These are phyloP conservation scores for Diaphora mendica DNA, from an alignment of 2,888 invertebrate species.

Conservation along the genomic window DNA sequence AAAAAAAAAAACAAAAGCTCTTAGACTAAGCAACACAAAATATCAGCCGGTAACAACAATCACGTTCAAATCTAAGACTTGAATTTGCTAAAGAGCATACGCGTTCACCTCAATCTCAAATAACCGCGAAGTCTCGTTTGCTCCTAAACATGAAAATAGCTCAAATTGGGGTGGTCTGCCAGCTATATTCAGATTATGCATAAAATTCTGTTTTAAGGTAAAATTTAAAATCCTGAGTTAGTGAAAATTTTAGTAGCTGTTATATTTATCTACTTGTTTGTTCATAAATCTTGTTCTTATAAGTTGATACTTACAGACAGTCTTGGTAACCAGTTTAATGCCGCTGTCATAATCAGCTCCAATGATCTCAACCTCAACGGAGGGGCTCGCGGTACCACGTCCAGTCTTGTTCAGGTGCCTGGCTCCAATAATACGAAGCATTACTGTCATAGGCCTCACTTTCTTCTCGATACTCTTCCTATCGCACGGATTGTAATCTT, in stretches of 20 bases:
- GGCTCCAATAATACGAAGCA: slow-evolving; percentile 94
- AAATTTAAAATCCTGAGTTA: not conserved
- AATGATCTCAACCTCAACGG: slow-evolving; percentile 95
- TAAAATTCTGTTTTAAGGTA: not conserved
- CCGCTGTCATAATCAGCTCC: slow-evolving; percentile 95
- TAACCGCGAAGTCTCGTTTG: not conserved
- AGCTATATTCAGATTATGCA: not conserved
- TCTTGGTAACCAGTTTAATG: slow-evolving; percentile 94
- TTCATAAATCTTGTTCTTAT: not conserved
- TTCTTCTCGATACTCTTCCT: slow-evolving; percentile 83
- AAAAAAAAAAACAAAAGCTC: not conserved
- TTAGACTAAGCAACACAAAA: not conserved
- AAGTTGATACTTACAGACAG: slow-evolving; percentile 88
- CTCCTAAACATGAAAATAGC: not conserved
- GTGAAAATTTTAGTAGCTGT: not conserved
- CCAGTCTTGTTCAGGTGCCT: slow-evolving; percentile 95
- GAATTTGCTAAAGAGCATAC: not conserved
- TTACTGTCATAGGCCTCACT: slow-evolving; percentile 84
- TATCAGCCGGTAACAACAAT: not conserved
- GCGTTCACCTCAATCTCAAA: not conserved
- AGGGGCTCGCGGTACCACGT: slow-evolving; percentile 94
- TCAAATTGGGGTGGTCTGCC: no score
- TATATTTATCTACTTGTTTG: not conserved
- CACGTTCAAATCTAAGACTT: not conserved
- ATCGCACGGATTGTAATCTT: slow-evolving; percentile 93